Conservation (phyloP, 2,113 vertebrate genomes). For the Macquaria australasica region DNA sequence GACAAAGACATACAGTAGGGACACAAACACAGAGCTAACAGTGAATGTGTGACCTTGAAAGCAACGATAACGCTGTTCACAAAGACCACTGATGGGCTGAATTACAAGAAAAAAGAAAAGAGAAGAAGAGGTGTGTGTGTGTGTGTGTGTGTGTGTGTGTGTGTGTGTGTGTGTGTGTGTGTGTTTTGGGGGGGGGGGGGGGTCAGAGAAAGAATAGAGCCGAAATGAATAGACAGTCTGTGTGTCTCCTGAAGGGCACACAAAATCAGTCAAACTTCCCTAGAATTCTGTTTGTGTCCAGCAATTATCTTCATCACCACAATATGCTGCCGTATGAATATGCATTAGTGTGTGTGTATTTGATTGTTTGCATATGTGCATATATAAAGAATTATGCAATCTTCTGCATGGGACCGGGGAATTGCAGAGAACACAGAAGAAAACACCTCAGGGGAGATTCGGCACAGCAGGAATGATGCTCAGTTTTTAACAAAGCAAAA, state of each 20-base stretch:
- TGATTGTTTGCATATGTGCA: conserved; percentile 39
- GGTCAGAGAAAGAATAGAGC: background rate
- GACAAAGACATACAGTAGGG: conserved; percentile 24
- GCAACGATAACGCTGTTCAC: conserved; percentile 29
- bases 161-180: too few species aligned
- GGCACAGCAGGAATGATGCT: conserved; percentile 18
- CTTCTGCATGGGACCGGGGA: conserved; percentile 19
- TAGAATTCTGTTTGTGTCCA: conserved; percentile 39
- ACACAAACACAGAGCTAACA: conserved; percentile 16
- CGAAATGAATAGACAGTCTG: conserved; percentile 17
- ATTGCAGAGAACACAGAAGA: conserved; percentile 30
- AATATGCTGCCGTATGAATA: conserved; percentile 49
- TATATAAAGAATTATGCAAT: conserved; percentile 30
- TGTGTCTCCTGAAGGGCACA: conserved; percentile 15
- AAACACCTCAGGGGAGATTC: conserved; percentile 34
- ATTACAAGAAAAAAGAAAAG: background rate
- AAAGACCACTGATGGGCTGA: conserved; percentile 37
- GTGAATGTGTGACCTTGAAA: conserved; percentile 46
- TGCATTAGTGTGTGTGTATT: conserved; percentile 20
- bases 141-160: too few species aligned
- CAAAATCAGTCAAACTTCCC: conserved; percentile 35
- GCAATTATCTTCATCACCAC: conserved; percentile 38
- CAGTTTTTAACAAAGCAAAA: conserved; percentile 45
- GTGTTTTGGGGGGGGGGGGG: too few species aligned
- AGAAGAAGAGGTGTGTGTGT: too few species aligned